Base-by-base conservation (phyloP, 2,113 vertebrate species). In the Pavo muticus region DNA sequence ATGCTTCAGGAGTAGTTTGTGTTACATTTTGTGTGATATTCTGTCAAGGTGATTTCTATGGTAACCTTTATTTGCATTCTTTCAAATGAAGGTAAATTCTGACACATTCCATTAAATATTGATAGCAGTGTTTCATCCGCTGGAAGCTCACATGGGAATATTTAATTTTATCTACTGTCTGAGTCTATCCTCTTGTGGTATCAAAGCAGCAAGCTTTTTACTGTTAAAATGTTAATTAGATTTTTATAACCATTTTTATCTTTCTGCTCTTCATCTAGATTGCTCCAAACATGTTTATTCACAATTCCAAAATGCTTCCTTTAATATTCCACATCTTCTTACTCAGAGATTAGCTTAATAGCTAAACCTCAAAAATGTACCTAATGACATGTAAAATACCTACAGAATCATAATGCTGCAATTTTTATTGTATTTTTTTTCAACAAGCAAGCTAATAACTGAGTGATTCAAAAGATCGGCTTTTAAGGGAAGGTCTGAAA, bases 161-260 rank as follows among this genome's bases (percentile, higher is more conserved):
- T 95, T 96, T 97, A 96, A 95, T 97, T 97, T 98, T 97, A 97
- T 96, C 96, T 97, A 94, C 96, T 96, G 81, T 96, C 96, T 96
- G 91, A 94, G 86, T 90, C 72, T 91, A 94, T 96, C 95, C 95
- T 97, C 96, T 94, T 94, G 79, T 94, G 78, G 85, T 78, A 95
- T 95, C 82, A 93, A 96, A 88, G 88, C 91, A 95, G 94, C 63
- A 97, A 96, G 95, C 87, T 95, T 97, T 97, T 97, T 94, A 95
- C 84, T 81, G 88, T 97, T 97, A 97, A 98, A 97, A 98, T 98
- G 98, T 97, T 98, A 98, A 98, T 98, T 98, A 96, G 96, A 88
- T 93, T 97, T 97, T 98, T 97, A 97, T 97, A 95, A 97, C 96
- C 78, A 87, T 88, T 97, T 98, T 98, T 97, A 97, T 97, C 10